Conservation (phyloP, 2,888 invertebrate genomes). For the Peribatodes rhomboidaria region DNA sequence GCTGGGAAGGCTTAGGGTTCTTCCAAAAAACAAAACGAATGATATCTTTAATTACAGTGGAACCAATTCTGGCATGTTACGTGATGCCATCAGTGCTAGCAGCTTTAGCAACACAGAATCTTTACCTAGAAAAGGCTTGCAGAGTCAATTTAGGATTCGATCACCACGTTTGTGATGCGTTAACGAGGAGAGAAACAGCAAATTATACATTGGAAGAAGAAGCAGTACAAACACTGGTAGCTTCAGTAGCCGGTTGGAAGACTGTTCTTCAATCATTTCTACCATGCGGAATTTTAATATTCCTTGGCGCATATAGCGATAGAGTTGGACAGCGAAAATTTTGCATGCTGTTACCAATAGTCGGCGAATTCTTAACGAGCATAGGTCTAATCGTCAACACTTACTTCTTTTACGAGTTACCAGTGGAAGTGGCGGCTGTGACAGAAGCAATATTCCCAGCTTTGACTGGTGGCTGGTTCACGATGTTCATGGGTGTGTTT, state of each 20-base stretch:
- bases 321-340: slow-evolving; percentile 90
- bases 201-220: slow-evolving; percentile 86
- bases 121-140: slow-evolving; percentile 95
- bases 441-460: slow-evolving; percentile 94
- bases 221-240: slow-evolving; percentile 91
- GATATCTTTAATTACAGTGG: slow-evolving; percentile 90
- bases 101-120: slow-evolving; percentile 93
- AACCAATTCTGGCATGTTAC: slow-evolving; percentile 91
- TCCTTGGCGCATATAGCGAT: slow-evolving; percentile 93
- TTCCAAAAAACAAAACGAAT: slow-evolving; percentile 86
- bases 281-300: slow-evolving; percentile 92
- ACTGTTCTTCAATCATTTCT: slow-evolving; percentile 93
- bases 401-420: slow-evolving; percentile 91
- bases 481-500: slow-evolving; percentile 96
- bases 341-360: slow-evolving; percentile 93
- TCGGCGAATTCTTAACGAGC: slow-evolving; percentile 93
- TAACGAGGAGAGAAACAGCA: slow-evolving; percentile 90
- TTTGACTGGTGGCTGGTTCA: slow-evolving; percentile 94
- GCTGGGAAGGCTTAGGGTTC: slow-evolving; percentile 83
- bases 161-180: slow-evolving; percentile 91
- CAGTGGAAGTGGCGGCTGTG: slow-evolving; percentile 93
- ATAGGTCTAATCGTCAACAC: slow-evolving; percentile 93
- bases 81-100: slow-evolving; percentile 89
- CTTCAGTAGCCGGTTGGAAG: slow-evolving; percentile 94
- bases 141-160: slow-evolving; percentile 92